phyloP scores from a whole-genome alignment of 2,113 vertebrate species.

The Thomomys bottae region DNA sequence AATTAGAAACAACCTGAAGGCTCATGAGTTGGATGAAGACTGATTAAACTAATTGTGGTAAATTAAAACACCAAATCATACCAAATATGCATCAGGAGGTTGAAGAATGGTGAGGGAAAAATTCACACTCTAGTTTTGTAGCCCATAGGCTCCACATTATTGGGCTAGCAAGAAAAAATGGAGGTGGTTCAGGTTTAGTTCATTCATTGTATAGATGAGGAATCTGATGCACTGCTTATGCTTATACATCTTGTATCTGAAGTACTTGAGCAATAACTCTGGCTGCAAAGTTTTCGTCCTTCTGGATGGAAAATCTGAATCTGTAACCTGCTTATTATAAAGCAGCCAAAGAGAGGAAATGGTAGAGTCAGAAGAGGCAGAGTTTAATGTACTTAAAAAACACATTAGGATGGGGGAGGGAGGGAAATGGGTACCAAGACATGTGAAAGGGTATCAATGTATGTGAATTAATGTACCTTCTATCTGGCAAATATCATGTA shows the following conservation, averaged over 20 bases:
- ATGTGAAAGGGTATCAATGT: too few species aligned
- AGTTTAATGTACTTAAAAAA: background rate
- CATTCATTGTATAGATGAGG: background rate
- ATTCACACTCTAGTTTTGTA: background rate
- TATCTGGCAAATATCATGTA: too few species aligned
- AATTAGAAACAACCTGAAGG: slow-evolving; percentile 5
- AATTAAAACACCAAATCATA: background rate
- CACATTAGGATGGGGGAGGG: background rate
- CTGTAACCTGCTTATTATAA: background rate
- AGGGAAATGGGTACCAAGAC: too few species aligned
- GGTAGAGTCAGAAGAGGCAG: background rate
- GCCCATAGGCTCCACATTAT: background rate
- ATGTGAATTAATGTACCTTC: too few species aligned
- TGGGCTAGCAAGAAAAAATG: background rate
- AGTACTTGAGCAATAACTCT: background rate
- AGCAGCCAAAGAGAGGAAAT: background rate
- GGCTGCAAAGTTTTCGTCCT: background rate
- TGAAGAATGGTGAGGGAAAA: background rate
- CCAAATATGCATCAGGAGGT: background rate
- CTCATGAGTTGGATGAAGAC: background rate
- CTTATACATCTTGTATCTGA: background rate
- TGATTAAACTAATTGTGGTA: slow-evolving; percentile 1
- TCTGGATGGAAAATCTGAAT: background rate
- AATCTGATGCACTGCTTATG: background rate
- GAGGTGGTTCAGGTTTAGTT: background rate